A percentile compares a stretch with the other conserved stretches of the same genome.
phyloP scores from a whole-genome alignment of 2,113 vertebrate genomes.

The Chelonoidis abingdonii region DNA sequence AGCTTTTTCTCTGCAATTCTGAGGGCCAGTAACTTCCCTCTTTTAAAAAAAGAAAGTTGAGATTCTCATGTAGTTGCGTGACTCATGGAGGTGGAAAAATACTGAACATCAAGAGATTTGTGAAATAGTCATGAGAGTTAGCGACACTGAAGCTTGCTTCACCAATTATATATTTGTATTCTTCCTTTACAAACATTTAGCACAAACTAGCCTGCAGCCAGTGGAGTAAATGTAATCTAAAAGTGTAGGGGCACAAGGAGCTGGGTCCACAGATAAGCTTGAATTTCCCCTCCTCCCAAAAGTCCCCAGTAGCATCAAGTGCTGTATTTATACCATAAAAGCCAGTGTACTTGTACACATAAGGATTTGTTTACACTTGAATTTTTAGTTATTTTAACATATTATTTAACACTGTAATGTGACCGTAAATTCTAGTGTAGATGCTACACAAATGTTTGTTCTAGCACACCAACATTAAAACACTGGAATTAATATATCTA shows the following conservation, averaged over 20 bases:
- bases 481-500: accelerated
- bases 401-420: accelerated
- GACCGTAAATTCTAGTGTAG: neutral
- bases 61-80: neutral
- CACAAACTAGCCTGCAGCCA: neutral
- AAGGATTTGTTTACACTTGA: neutral
- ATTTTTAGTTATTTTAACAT: neutral
- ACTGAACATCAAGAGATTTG: accelerated
- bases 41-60: neutral
- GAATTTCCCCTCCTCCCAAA: neutral
- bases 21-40: neutral
- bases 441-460: neutral
- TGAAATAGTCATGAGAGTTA: neutral
- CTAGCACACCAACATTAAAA: neutral
- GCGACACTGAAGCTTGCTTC: neutral
- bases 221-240: neutral
- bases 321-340: neutral
- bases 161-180: neutral
- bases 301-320: neutral
- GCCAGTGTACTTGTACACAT: no score
- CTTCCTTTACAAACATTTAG: neutral
- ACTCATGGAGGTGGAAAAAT: neutral
- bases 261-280: neutral
- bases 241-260: neutral
- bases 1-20: neutral